Base-by-base conservation (phyloP, 92 coral and sea anemone species). In the Montipora capitata region DNA sequence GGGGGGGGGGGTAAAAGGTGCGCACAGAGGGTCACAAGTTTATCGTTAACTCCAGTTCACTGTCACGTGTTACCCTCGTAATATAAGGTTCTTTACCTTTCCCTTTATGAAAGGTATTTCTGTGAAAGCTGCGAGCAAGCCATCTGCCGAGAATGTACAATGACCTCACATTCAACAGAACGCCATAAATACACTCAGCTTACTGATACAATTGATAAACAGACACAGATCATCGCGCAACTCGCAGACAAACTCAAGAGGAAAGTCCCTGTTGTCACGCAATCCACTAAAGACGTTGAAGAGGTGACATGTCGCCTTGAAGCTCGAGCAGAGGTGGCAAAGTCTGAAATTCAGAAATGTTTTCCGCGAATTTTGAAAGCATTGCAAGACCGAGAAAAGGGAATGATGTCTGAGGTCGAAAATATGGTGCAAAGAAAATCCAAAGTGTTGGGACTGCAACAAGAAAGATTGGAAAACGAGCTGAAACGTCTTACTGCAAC, bases 61-160 rank as follows among this genome's bases (percentile, higher is more conserved):
- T 27, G 35, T 27, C 35, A 27, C 35, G 35, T 27, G 35, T 27
- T 27, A 27, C 35, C 35, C 35, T 27, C 35, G 35, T 27, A 27
- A 27, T 27, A 27, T 27, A 27, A 27, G 35, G 35, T 27, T 27
- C 35, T 27, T 27, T 27, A 27, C 35, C 35, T 27, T 27, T 1
- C 35, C 35, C 35, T 27, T 27, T 27, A 27, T 27, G 35, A 27
- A 27, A 97, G 99, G 82, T 97, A 96, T 74, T 97, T 89, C 82
- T 97, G 99, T 88, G 98, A 97, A 85, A 95, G 98, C 79, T 97
- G 99, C 76, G 99, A 97, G 14, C 98, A 97, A 84, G 98, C 99
- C 66, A 97, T 97, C 84, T 97, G 99, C 85, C 97, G 99, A 20
- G 99, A 97, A 20, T 97, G 99, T 70, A 97, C 99, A 7, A 97